Evolutionary conservation across 2,888 invertebrate genomes (phyloP).

Genomic region (Mythimna lalbum): DNA sequence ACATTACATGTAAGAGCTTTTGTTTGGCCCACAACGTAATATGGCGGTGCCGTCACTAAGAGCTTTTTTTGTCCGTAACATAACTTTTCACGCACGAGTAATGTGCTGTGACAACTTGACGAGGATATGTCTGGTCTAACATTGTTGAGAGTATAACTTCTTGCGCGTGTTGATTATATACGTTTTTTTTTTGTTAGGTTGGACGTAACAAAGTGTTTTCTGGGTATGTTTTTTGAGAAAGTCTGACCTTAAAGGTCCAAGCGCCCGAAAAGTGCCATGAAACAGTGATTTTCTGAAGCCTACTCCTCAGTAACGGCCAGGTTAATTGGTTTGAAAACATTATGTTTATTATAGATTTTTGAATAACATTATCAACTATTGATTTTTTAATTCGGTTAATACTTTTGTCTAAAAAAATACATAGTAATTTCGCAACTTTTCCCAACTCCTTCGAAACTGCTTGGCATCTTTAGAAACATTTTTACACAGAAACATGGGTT

Average conservation of each 20-base stretch:
- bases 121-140: neutral
- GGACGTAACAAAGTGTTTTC: neutral
- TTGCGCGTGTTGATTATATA: constrained; percentile 11
- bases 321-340: too few relatives aligned
- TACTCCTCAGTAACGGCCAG: too few relatives aligned
- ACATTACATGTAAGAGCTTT: constrained; percentile 1
- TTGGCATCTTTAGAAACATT: too few relatives aligned
- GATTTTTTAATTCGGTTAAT: too few relatives aligned
- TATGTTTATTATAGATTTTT: too few relatives aligned
- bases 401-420: too few relatives aligned
- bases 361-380: too few relatives aligned
- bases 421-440: too few relatives aligned
- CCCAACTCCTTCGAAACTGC: too few relatives aligned
- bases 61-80: constrained; percentile 36
- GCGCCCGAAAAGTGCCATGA: too few relatives aligned
- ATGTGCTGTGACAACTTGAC: constrained; percentile 18
- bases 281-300: too few relatives aligned
- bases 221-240: neutral
- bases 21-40: constrained; percentile 26
- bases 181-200: neutral
- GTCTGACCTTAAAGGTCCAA: neutral
- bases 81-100: constrained; percentile 6
- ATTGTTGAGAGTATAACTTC: neutral
- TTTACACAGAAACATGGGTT: too few relatives aligned
- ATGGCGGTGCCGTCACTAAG: neutral